These are phyloP conservation scores for Pseudochirops corinnae DNA, from an alignment of 2,797 vertebrate genomes.

Conservation along the genomic window DNA sequence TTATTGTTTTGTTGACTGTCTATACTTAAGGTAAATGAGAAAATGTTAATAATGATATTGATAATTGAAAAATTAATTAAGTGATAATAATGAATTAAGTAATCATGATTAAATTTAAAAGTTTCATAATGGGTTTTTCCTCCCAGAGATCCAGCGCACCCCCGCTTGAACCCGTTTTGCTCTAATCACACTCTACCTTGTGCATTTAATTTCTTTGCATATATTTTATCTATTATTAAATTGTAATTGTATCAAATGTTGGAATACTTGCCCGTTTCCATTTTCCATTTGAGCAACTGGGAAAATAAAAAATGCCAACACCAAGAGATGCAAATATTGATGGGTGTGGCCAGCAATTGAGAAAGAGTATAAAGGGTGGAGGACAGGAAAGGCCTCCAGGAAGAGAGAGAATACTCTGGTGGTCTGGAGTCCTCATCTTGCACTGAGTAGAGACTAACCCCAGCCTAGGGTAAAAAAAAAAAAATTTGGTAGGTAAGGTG, in stretches of 20 bases:
- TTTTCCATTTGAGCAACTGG: background rate
- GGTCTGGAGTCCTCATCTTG: background rate
- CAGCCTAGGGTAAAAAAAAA: background rate
- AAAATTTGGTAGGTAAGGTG: background rate
- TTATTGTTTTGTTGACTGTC: background rate
- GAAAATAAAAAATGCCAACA: background rate
- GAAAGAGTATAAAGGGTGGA: background rate
- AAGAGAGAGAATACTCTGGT: background rate
- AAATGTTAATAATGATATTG: background rate
- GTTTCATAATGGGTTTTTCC: background rate
- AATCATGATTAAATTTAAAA: background rate
- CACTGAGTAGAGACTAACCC: background rate
- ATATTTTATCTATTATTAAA: background rate
- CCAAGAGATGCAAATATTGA: background rate
- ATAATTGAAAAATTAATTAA: background rate
- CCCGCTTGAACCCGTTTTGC: background rate
- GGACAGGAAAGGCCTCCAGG: background rate
- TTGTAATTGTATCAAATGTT: background rate
- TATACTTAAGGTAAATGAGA: background rate
- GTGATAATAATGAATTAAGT: background rate
- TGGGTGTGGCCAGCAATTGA: background rate
- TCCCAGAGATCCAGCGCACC: background rate
- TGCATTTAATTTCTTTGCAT: background rate
- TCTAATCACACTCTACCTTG: background rate
- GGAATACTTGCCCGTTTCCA: background rate